Percentiles rank a stretch among this genome's conserved stretches.
Conservation (phyloP, 2,797 vertebrate species). For the Etheostoma perlongum region DNA sequence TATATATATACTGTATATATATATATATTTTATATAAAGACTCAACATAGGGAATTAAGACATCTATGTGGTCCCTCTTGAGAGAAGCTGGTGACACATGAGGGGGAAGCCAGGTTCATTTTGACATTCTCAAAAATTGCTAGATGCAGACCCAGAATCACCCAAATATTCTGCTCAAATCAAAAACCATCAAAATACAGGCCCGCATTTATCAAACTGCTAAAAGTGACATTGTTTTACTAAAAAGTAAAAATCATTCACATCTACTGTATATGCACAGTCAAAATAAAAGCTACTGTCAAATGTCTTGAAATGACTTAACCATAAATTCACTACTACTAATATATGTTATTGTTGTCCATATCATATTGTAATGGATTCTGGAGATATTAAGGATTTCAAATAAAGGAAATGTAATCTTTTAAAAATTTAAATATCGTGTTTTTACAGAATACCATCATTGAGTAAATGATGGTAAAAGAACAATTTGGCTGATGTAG, state of each 20-base stretch:
- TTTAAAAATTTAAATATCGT: too few relatives aligned
- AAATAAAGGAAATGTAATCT: too few relatives aligned
- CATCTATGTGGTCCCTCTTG: conserved; percentile 77
- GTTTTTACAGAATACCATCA: too few relatives aligned
- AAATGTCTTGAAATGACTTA: neutral
- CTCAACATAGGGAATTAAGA: conserved; percentile 77
- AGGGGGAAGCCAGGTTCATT: conserved; percentile 49
- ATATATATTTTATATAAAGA: conserved; percentile 53
- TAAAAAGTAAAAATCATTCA: neutral
- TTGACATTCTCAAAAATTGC: conserved; percentile 23
- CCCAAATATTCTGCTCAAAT: conserved; percentile 31
- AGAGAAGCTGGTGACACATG: conserved; percentile 82
- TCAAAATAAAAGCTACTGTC: neutral
- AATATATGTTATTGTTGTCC: neutral
- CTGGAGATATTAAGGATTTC: too few relatives aligned
- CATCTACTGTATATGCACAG: too few relatives aligned
- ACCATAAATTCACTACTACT: neutral
- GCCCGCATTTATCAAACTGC: conserved; percentile 59
- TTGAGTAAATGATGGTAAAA: too few relatives aligned
- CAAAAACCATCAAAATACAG: conserved; percentile 23
- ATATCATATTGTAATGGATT: neutral
- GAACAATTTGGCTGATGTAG: neutral
- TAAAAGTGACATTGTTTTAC: neutral
- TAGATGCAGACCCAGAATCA: conserved; percentile 8
- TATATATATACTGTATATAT: conserved; percentile 23